A percentile compares a stretch with the other conserved stretches of the same genome.
phyloP scores from a whole-genome alignment of 2,113 vertebrate species.

The Brienomyrus longianalis region DNA sequence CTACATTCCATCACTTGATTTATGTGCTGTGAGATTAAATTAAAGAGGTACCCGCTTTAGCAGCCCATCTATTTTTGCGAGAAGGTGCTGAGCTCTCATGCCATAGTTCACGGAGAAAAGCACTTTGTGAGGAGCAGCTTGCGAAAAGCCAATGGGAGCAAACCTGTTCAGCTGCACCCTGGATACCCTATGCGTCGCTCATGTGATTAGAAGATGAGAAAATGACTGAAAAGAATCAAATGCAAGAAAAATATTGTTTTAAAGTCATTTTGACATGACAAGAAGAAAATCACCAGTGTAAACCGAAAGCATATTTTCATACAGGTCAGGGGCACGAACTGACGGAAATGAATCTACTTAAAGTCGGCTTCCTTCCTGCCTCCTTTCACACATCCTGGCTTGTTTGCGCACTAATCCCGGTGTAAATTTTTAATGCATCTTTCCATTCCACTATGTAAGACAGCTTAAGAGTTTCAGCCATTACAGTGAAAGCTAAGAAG shows the following conservation, averaged over 20 bases:
- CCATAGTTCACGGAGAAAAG: neutral
- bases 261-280: neutral
- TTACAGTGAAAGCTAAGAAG: neutral
- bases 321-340: neutral
- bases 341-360: neutral
- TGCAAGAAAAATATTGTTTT: neutral
- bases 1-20: neutral
- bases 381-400: neutral
- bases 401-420: neutral
- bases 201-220: neutral
- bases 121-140: neutral
- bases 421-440: conserved; percentile 12
- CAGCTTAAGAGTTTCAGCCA: conserved; percentile 10
- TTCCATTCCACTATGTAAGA: conserved; percentile 11
- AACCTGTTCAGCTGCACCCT: neutral
- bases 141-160: neutral
- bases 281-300: neutral
- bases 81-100: neutral
- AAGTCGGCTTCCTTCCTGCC: neutral
- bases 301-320: neutral
- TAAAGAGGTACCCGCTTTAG: neutral
- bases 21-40: neutral
- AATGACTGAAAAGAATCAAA: neutral
- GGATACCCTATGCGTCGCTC: neutral
- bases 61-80: neutral